Conservation (phyloP, 2,797 vertebrate species). For the Jordanella pulchra region DNA sequence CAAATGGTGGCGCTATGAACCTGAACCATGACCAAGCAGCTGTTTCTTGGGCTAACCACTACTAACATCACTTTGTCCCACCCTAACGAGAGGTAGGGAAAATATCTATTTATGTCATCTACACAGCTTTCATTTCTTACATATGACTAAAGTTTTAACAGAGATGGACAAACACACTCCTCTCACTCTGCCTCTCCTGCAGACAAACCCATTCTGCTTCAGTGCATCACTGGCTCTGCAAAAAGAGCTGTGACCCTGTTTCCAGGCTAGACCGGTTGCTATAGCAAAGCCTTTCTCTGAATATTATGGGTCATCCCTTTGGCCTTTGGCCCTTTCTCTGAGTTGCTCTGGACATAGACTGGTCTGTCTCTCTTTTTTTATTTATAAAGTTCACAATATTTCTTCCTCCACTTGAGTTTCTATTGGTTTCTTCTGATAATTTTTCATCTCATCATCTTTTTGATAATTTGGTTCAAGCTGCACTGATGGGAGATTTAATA, state of each 20-base stretch:
- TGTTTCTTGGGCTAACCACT: conserved; percentile 17
- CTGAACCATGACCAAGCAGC: conserved; percentile 36
- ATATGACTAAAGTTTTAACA: conserved; percentile 51
- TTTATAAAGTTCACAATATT: not conserved
- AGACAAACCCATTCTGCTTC: conserved; percentile 73
- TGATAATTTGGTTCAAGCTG: not conserved
- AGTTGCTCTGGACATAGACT: conserved; percentile 53
- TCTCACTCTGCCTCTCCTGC: conserved; percentile 14
- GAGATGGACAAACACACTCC: conserved; percentile 25
- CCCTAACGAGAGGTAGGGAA: conserved; percentile 22
- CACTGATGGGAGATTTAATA: not conserved
- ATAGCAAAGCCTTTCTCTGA: conserved; percentile 64
- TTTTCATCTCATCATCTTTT: not conserved
- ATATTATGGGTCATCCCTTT: conserved; percentile 64
- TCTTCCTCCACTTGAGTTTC: conserved; percentile 6
- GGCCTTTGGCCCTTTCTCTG: conserved; percentile 32
- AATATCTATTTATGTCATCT: conserved; percentile 24
- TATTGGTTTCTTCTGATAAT: not conserved
- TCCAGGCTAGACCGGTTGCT: conserved; percentile 70
- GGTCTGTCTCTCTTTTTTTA: conserved; percentile 23
- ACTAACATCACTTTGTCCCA: conserved; percentile 22
- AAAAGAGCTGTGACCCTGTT: conserved; percentile 74
- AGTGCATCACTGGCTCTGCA: conserved; percentile 63
- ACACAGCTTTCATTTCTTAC: conserved; percentile 54
- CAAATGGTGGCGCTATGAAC: conserved; percentile 15